Evolutionary conservation across 2,797 vertebrate genomes (phyloP).

Genomic region (Melanogrammus aeglefinus): DNA sequence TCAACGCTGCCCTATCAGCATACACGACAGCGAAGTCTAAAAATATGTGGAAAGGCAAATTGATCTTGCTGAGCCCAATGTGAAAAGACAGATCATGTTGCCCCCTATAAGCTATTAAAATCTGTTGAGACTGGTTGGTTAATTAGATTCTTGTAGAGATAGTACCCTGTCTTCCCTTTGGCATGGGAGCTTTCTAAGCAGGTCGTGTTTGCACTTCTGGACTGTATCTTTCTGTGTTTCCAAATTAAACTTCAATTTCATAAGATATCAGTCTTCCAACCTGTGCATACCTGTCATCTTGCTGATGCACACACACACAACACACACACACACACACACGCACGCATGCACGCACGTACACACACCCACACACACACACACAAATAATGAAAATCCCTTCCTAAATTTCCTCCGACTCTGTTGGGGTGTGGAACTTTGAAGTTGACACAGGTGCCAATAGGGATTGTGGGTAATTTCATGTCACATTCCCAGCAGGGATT

Average conservation of each 20-base stretch:
- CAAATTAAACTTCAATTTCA: conserved; percentile 41
- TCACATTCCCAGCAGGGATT: conserved; percentile 61
- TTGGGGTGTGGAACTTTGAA: conserved; percentile 54
- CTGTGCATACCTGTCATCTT: conserved; percentile 33
- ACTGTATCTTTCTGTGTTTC: conserved; percentile 37
- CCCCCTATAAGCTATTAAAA: conserved; percentile 31
- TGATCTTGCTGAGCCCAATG: not conserved
- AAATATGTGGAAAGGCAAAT: not conserved
- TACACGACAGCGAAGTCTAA: not conserved
- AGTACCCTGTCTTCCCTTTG: not conserved
- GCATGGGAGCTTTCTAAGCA: conserved; percentile 37
- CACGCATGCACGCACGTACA: conserved; percentile 15
- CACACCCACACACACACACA: conserved; percentile 40
- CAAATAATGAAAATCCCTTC: conserved; percentile 47
- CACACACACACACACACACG: conserved; percentile 28
- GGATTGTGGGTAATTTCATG: conserved; percentile 69
- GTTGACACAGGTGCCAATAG: conserved; percentile 54
- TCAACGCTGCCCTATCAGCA: not conserved
- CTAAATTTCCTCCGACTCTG: conserved; percentile 51
- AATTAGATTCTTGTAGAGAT: not conserved
- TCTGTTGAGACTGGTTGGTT: not conserved
- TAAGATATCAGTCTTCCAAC: conserved; percentile 49
- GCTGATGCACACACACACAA: conserved; percentile 19
- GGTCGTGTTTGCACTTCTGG: conserved; percentile 21
- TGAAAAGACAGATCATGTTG: conserved; percentile 18